A percentile compares a stretch with the other conserved stretches of the same genome.
These are phyloP conservation scores for Tachina lurida DNA, from an alignment of 2,888 invertebrate species.

Conservation along the genomic window DNA sequence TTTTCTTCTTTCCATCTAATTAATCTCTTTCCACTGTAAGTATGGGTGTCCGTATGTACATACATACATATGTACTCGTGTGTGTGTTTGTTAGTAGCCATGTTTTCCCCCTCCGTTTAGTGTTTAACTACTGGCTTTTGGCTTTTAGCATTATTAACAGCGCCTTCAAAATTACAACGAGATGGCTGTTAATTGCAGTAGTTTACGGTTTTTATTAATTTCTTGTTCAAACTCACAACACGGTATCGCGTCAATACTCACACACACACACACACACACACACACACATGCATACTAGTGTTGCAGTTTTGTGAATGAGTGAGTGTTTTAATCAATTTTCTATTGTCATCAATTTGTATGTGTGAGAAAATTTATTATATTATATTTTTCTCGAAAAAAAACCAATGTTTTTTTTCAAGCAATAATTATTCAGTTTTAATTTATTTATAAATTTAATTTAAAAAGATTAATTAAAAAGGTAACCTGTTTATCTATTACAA, in stretches of 20 bases:
- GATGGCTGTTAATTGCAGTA: conserved; percentile 55
- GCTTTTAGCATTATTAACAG: conserved; percentile 32
- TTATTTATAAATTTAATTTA: conserved; percentile 28
- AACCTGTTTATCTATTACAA: background rate
- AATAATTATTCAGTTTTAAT: conserved; percentile 17
- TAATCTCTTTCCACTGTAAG: conserved; percentile 20
- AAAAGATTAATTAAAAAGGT: conserved; percentile 15
- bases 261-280: background rate
- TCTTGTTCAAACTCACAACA: conserved; percentile 43
- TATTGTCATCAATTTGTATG: conserved; percentile 41
- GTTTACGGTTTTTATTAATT: conserved; percentile 54
- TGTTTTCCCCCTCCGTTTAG: conserved; percentile 9
- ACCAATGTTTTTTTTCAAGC: conserved; percentile 14
- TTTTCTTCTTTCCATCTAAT: conserved; percentile 30
- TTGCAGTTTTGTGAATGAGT: background rate
- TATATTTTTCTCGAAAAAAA: background rate
- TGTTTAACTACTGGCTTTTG: conserved; percentile 38
- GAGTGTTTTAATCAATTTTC: conserved; percentile 21
- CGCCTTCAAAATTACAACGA: conserved; percentile 31
- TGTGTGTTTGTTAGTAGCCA: conserved; percentile 5
- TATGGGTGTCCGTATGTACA: background rate
- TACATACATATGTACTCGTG: background rate
- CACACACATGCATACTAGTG: background rate
- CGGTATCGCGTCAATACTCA: conserved; percentile 7
- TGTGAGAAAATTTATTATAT: conserved; percentile 27